Percentiles rank a stretch among this genome's conserved stretches.
Evolutionary conservation across 2,888 invertebrate genomes (phyloP).

Genomic region (Hirudinaria manillensis): DNA sequence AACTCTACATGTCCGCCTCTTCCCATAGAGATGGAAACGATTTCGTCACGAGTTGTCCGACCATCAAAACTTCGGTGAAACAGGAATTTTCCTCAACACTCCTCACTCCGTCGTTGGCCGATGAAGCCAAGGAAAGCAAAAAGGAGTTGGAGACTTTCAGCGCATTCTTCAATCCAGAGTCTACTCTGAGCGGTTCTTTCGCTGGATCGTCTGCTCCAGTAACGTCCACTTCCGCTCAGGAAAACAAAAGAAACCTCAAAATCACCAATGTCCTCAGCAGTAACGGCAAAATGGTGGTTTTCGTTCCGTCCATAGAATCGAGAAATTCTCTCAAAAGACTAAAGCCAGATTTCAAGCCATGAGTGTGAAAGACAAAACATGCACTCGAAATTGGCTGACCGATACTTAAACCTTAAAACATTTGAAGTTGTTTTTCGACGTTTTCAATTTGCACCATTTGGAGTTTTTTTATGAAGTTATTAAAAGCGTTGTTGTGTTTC

Average conservation of each 20-base stretch:
- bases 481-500: too few species aligned
- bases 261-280: background rate
- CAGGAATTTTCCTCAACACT: background rate
- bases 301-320: background rate
- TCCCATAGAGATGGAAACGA: background rate
- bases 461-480: too few species aligned
- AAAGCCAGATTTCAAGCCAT: conserved; percentile 1
- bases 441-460: too few species aligned
- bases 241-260: background rate
- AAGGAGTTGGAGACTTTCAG: background rate
- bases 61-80: background rate
- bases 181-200: background rate
- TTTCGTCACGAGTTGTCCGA: background rate
- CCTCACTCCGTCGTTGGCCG: background rate
- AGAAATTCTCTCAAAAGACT: background rate
- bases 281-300: conserved; percentile 1
- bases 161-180: background rate
- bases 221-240: background rate
- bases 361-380: background rate
- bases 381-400: too few species aligned
- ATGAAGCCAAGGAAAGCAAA: conserved; percentile 3
- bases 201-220: background rate
- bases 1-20: background rate
- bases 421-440: too few species aligned
- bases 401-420: too few species aligned